A percentile compares a stretch with the other conserved stretches of the same genome.
Evolutionary conservation across 1,140 invertebrate species (phyloP).

Genomic region (Mylabris phalerata): DNA sequence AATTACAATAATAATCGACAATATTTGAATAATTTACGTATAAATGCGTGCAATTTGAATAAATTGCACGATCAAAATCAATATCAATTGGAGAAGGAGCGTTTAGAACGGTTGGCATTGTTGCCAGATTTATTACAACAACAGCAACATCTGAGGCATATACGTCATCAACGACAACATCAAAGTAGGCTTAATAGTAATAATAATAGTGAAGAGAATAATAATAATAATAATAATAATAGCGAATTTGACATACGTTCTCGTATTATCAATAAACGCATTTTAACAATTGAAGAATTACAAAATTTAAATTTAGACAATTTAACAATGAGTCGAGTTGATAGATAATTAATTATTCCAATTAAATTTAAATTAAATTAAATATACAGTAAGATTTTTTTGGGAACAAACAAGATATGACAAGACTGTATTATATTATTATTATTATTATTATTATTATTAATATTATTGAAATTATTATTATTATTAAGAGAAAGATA

Average conservation of each 20-base stretch:
- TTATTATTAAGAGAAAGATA: too few species aligned
- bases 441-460: too few species aligned
- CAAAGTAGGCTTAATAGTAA: too few species aligned
- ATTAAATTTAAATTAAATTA: too few species aligned
- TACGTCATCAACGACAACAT: slow-evolving; percentile 33
- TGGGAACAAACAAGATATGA: too few species aligned
- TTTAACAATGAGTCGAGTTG: neutral
- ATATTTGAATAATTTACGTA: slow-evolving; percentile 10
- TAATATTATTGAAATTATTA: too few species aligned
- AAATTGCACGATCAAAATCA: slow-evolving; percentile 30
- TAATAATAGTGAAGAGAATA: too few species aligned
- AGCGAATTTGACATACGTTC: slow-evolving; percentile 9
- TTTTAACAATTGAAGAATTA: slow-evolving; percentile 17
- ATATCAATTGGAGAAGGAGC: slow-evolving; percentile 20
- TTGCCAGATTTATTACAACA: slow-evolving; percentile 11
- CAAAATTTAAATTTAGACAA: slow-evolving; percentile 9
- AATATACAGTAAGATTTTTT: too few species aligned
- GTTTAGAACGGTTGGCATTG: slow-evolving; percentile 27
- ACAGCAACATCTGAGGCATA: slow-evolving; percentile 27
- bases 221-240: neutral
- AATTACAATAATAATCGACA: neutral
- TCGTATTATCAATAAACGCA: slow-evolving; percentile 8
- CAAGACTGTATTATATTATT: too few species aligned
- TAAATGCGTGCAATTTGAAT: slow-evolving; percentile 29
- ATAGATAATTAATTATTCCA: slow-evolving; percentile 2